Percentiles rank a stretch among this genome's conserved stretches.
These are phyloP conservation scores for Leptestheria dahalacensis DNA, from an alignment of 1,140 invertebrate species.

Conservation along the genomic window DNA sequence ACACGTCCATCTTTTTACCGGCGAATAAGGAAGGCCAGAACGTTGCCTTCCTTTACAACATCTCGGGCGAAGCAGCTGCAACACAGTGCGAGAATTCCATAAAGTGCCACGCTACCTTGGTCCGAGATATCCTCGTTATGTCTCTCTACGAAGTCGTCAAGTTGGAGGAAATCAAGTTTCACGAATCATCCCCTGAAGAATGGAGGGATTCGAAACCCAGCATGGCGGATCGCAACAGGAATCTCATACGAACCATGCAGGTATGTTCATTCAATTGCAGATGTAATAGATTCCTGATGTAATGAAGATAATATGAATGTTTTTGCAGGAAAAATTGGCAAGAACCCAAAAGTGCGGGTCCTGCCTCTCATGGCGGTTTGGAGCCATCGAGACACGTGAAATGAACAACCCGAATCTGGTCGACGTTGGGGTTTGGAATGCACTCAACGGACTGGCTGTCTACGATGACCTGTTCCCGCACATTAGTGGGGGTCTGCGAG, in stretches of 20 bases:
- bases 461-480: conserved; percentile 62
- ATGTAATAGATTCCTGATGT: too few species aligned
- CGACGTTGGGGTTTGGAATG: conserved; percentile 54
- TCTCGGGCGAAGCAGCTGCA: conserved; percentile 35
- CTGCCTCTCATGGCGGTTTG: conserved; percentile 46
- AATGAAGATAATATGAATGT: too few species aligned
- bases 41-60: conserved; percentile 61
- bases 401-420: conserved; percentile 32
- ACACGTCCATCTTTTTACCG: conserved; percentile 35
- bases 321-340: conserved; percentile 33
- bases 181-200: conserved; percentile 59
- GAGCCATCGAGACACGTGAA: conserved; percentile 48
- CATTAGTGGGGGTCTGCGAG: conserved; percentile 55
- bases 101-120: conserved; percentile 42
- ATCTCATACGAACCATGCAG: conserved; percentile 42
- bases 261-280: conserved; percentile 26
- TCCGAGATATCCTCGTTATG: conserved; percentile 41
- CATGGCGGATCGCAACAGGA: conserved; percentile 42
- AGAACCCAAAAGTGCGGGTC: conserved; percentile 39
- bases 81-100: conserved; percentile 31
- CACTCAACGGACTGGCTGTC: conserved; percentile 44
- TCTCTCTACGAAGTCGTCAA: conserved; percentile 45
- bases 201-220: conserved; percentile 56
- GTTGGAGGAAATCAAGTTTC: conserved; percentile 48
- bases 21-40: conserved; percentile 60